A percentile compares a stretch with the other conserved stretches of the same genome.
Conservation (phyloP, 2,113 vertebrate species). For the Strigops habroptila region DNA sequence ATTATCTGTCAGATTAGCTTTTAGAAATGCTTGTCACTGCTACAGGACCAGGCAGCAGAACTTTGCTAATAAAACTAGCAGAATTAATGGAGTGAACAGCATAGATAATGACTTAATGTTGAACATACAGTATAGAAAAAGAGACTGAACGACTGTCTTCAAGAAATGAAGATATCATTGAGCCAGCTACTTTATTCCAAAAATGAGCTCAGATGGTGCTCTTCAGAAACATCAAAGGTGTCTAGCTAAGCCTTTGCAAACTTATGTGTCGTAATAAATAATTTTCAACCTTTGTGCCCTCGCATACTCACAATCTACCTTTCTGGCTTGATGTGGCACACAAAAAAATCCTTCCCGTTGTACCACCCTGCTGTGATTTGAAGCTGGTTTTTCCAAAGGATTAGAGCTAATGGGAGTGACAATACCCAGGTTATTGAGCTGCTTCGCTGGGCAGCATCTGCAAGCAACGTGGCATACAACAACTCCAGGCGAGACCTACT, state of each 20-base stretch:
- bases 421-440: background rate
- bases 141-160: constrained; percentile 81
- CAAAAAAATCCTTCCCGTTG: background rate
- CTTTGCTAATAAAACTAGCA: constrained; percentile 91
- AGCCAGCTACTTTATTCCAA: constrained; percentile 74
- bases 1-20: constrained; percentile 97
- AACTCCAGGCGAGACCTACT: background rate
- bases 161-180: constrained; percentile 88
- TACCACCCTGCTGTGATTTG: background rate
- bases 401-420: background rate
- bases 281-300: background rate
- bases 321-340: background rate
- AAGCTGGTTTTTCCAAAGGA: background rate
- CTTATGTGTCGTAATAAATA: background rate
- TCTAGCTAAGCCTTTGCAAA: background rate
- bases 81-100: constrained; percentile 94
- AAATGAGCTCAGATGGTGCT: constrained; percentile 32
- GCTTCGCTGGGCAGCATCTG: background rate
- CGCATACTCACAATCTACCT: background rate
- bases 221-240: constrained; percentile 17
- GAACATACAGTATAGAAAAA: constrained; percentile 88
- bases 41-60: constrained; percentile 79
- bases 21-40: constrained; percentile 86
- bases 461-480: background rate
- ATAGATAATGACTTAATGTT: constrained; percentile 97